Base-by-base conservation (phyloP, 2,888 invertebrate species). In the Laothoe populi region DNA sequence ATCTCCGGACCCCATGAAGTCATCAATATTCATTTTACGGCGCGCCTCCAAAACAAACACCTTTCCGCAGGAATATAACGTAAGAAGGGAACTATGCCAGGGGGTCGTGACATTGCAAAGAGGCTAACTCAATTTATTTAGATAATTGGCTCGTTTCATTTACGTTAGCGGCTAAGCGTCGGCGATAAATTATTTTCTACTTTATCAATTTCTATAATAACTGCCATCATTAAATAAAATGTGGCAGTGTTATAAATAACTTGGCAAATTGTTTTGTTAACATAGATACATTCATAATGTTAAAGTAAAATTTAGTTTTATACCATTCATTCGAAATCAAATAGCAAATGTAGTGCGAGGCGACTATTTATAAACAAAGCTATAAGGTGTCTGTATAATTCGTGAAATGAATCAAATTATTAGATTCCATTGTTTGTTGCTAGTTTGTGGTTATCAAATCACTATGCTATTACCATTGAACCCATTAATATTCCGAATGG, bases 11-110 rank as follows among this genome's bases (percentile, higher is more conserved):
- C 82, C 85, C 83, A 89, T 90, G 82, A 87, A 91, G 89, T 86
- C 92, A 92, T 92, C 92, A 92, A 92, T 92, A 92, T 92, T 92
- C 88, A 92, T 92, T 92, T 90, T 79, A 84, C 71, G 87, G 88
- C 88, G 85, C 87, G 86, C 90, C 89, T 85, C 86, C 84, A 83
- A 90, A 92, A 91, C 91, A 91, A 88, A 90, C 90, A 89, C 91
- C 92, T 90, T 86, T 78, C 83, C 83, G 72, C 81, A 82, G 83
- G 80, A 84, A 79, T 81, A 82, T 70, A 81, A 80, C 81, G 74
- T 78, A 16, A 38, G 86, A 86, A 80, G 84, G 83, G 81, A 84
- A 86, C 85, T 83, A 84, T 81, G 81, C 77, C 80, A 35, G 79
- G 79, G 79, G 76, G 78, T 73, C 76, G 75, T 77, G 77, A 76